A percentile compares a stretch with the other conserved stretches of the same genome.
Conservation (phyloP, 2,113 vertebrate genomes). For the Myotis lucifugus region DNA sequence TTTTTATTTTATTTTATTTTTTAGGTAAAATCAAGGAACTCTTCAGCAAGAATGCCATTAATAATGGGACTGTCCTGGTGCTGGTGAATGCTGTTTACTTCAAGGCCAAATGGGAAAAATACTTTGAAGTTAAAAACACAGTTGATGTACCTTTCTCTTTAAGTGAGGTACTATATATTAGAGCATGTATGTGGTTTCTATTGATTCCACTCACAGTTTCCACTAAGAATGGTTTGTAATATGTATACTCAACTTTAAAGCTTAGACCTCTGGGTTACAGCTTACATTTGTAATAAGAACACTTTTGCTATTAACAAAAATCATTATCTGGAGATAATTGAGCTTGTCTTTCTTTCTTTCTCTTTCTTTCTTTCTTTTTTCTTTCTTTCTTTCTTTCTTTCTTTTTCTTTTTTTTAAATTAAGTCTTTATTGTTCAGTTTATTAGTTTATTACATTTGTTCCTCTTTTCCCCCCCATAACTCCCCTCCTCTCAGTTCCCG, state of each 20-base stretch:
- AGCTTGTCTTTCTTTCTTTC: too few relatives aligned
- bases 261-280: not conserved
- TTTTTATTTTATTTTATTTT: not conserved
- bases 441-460: too few relatives aligned
- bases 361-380: too few relatives aligned
- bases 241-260: not conserved
- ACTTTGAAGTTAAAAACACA: constrained; percentile 88
- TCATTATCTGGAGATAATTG: not conserved
- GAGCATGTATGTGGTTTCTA: not conserved
- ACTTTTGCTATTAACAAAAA: not conserved
- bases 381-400: too few relatives aligned
- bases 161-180: constrained; percentile 83
- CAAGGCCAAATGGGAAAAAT: constrained; percentile 92
- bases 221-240: not conserved
- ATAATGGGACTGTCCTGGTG: constrained; percentile 83
- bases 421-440: too few relatives aligned
- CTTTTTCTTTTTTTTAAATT: too few relatives aligned
- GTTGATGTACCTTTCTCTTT: constrained; percentile 89
- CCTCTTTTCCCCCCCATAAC: too few relatives aligned
- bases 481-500: too few relatives aligned
- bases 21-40: constrained; percentile 97
- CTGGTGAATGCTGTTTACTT: constrained; percentile 96
- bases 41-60: constrained; percentile 86
- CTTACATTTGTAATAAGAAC: not conserved
- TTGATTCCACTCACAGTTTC: not conserved